Evolutionary conservation across 2,888 invertebrate genomes (phyloP), one percentile per base, ranked within the genome.

Genomic region (Crematogaster levior): DNA sequence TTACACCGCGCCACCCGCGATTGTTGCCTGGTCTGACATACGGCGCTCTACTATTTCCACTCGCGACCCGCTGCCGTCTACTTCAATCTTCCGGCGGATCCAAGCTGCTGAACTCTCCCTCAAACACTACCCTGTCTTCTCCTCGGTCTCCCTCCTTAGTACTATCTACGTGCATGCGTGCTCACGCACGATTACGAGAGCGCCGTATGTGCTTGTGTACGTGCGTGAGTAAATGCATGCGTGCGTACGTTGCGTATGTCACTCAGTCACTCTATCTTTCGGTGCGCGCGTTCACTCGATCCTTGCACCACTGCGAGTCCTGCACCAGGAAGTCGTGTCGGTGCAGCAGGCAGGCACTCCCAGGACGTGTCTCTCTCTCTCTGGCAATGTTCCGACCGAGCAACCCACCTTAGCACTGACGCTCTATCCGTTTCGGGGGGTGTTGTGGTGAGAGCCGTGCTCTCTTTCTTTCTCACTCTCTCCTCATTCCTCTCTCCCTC

Each of bases 361-460:
- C 93, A 93, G 92, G 93, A 93, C 93, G 93, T 92, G 86, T 91
- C 91, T 89, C 89, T 88, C 89, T 88, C 92, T 89, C 91, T 90
- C 92, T 91, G 90, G 89, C 92, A 92, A 92, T 92, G 92, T 91
- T 91, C 92, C 93, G 93, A 92, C 91, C 92, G 91, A 92, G 93
- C 93, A 93, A 93, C 93, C 93, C 93, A 92, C 91, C 94, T 93
- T 93, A 93, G 93, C 92, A 93, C 93, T 93, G 92, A 93, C 92
- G 93, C 92, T 88, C 90, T 92, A 91, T 91, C 92, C 93, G 92
- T 91, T 93, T 92, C 91, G 90, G 90, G 84, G 74, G 91, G 92
- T 93, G 92, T 93, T 92, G 93, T 92, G 92, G 93, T 91, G 92
- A 91, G 91, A 92, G 90, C 90, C 92, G 90, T 91, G 87, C 90